Percentiles rank a stretch among this genome's conserved stretches.
Evolutionary conservation across 2,888 invertebrate species (phyloP).

Genomic region (Molorchus minor): DNA sequence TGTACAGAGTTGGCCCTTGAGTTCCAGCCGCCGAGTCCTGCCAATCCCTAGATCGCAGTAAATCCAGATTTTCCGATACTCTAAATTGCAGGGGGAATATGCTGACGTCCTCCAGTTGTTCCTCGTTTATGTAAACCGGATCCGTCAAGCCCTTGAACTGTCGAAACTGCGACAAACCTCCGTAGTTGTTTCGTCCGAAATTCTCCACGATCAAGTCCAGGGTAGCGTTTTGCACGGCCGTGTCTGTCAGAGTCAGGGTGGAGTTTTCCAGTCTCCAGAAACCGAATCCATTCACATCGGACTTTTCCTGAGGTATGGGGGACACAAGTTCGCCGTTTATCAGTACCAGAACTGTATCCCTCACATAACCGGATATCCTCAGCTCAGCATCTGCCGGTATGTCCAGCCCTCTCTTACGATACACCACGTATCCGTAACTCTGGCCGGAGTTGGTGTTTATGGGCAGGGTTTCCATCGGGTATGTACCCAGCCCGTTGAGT

Average conservation of each 20-base stretch:
- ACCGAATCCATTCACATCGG: slow-evolving; percentile 33
- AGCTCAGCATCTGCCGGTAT: slow-evolving; percentile 50
- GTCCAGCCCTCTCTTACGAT: slow-evolving; percentile 58
- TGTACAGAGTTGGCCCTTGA: slow-evolving; percentile 68
- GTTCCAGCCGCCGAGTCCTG: slow-evolving; percentile 40
- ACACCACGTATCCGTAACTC: slow-evolving; percentile 67
- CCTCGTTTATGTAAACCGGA: slow-evolving; percentile 57
- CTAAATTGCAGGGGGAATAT: slow-evolving; percentile 64
- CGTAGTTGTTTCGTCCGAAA: slow-evolving; percentile 79
- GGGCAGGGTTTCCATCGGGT: slow-evolving; percentile 54
- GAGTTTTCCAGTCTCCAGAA: slow-evolving; percentile 48
- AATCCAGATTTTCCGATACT: slow-evolving; percentile 54
- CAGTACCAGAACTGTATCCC: slow-evolving; percentile 65
- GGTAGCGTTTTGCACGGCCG: slow-evolving; percentile 47
- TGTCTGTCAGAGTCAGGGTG: slow-evolving; percentile 41
- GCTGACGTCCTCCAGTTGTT: slow-evolving; percentile 57
- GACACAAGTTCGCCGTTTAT: slow-evolving; percentile 61
- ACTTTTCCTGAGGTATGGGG: neutral
- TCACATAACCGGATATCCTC: slow-evolving; percentile 58
- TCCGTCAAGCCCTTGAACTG: slow-evolving; percentile 59
- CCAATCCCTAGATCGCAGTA: slow-evolving; percentile 55
- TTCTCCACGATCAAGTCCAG: slow-evolving; percentile 72
- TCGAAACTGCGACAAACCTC: slow-evolving; percentile 59
- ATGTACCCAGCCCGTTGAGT: slow-evolving; percentile 25
- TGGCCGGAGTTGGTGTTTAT: slow-evolving; percentile 64